Base-by-base conservation (phyloP, 1,140 invertebrate species). In the Mycetomoellerius zeteki region DNA sequence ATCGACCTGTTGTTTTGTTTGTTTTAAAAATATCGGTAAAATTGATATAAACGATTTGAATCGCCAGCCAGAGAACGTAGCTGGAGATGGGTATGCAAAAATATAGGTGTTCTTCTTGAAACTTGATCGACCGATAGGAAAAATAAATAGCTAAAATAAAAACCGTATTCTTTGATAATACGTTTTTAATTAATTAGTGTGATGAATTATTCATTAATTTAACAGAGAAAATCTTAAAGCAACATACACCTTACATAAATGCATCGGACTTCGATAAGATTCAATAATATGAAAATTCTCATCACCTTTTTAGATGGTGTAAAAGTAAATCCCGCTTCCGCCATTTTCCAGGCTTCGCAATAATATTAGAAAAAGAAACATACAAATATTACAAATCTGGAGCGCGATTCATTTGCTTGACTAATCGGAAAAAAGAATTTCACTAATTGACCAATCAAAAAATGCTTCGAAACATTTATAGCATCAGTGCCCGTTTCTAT, bases 1-100 rank as follows among this genome's bases (percentile, higher is more conserved):
- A 19, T 50, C 27, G 24, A 27, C 6, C 14, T 37, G 52, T n/a
- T 64, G 43, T 7, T 27, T 87, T 43, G 85, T 82, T 62, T 77
- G 21, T 69, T 81, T 69, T 37, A 69, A 81, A 81, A 81, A 80
- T 54, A 80, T 4, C 33, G 14, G 6, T 43, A 24, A 71, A 81
- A 81, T 81, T 72, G 33, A 73, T 58, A 37, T 72, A 72, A 72
- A 72, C 12, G 37, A n/a, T 82, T 72, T 71, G 52, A 72, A 82
- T 56, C 37, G 67, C n/a, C n/a, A 24, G 10, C 6, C 12, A 8
- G 12, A 12, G 12, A 27, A 37, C 10, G 10, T 24, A 37, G 16
- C 21, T 10, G 47, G 64, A 56, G 30, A 71, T 54, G 2, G 7
- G 8, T 50, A 47, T 33, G 64, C 64, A 24, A 56, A 54, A 65